A percentile compares a stretch with the other conserved stretches of the same genome.
phyloP scores from a whole-genome alignment of 2,113 vertebrate species.

The Cariama cristata region DNA sequence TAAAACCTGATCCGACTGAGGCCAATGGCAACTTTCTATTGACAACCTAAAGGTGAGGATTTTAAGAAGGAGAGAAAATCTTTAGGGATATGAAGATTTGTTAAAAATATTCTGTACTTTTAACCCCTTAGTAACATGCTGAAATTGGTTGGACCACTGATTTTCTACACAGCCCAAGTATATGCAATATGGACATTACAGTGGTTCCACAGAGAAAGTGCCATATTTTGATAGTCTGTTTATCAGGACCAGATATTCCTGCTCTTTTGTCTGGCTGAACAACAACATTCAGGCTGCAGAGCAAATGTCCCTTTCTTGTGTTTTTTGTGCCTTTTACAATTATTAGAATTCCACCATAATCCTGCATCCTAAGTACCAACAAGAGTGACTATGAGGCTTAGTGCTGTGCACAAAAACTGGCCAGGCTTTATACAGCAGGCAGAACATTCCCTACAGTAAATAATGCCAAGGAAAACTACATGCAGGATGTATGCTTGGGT shows the following conservation, averaged over 20 bases:
- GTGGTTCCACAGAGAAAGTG: background rate
- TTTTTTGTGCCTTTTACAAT: background rate
- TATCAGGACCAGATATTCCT: background rate
- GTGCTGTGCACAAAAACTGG: background rate
- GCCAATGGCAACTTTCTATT: background rate
- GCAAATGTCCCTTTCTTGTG: background rate
- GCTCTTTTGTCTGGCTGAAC: background rate
- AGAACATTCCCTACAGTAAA: background rate
- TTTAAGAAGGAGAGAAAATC: background rate
- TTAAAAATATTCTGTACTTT: background rate
- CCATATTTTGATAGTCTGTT: background rate
- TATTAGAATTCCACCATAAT: background rate
- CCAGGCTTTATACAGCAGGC: background rate
- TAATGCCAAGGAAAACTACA: background rate
- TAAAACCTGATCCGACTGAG: background rate
- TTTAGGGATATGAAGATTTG: background rate
- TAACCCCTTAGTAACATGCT: background rate
- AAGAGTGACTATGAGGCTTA: background rate
- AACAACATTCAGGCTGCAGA: background rate
- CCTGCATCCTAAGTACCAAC: background rate
- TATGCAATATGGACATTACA: accelerated
- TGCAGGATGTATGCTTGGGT: background rate
- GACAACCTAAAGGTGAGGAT: background rate
- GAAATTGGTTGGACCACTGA: background rate
- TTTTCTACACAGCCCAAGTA: background rate